phyloP scores from a whole-genome alignment of 2,888 invertebrate genomes.

The Drosophila quasianomalipes region DNA sequence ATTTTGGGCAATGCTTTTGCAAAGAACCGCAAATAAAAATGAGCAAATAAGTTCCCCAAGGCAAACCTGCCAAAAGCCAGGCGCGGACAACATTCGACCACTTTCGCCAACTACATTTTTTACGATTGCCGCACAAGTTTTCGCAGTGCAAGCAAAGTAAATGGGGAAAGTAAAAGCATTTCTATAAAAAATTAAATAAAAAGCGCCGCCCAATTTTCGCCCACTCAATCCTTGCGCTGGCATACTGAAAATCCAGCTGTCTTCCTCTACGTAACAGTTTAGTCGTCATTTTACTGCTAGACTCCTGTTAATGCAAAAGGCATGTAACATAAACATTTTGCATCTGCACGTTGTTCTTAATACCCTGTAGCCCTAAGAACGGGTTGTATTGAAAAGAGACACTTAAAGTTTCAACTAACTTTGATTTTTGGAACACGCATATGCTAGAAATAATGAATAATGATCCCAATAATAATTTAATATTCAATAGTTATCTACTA shows the following conservation, averaged over 20 bases:
- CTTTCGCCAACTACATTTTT: slow-evolving; percentile 54
- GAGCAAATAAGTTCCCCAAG: not conserved
- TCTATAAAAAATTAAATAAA: slow-evolving; percentile 7
- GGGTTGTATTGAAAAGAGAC: not conserved
- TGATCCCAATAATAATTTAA: not conserved
- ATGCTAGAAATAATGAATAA: not conserved
- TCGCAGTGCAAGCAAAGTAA: slow-evolving; percentile 32
- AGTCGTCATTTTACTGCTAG: slow-evolving; percentile 34
- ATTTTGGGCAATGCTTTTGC: slow-evolving; percentile 24
- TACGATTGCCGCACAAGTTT: slow-evolving; percentile 41
- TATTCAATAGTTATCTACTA: not conserved
- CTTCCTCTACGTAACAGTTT: slow-evolving; percentile 30
- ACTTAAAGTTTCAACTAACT: not conserved
- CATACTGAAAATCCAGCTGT: slow-evolving; percentile 35
- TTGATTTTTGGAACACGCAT: not conserved
- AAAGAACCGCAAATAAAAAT: slow-evolving; percentile 22
- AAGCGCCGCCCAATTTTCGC: not conserved
- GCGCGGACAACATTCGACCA: slow-evolving; percentile 32
- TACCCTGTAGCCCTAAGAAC: slow-evolving; percentile 23
- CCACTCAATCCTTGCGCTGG: slow-evolving; percentile 29
- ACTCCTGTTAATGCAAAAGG: slow-evolving; percentile 51
- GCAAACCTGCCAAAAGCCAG: slow-evolving; percentile 8
- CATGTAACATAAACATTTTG: slow-evolving; percentile 41
- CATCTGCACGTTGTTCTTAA: slow-evolving; percentile 19
- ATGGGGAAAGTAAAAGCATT: slow-evolving; percentile 36